Conservation (phyloP, 1,140 invertebrate genomes). For the Artemia franciscana region DNA sequence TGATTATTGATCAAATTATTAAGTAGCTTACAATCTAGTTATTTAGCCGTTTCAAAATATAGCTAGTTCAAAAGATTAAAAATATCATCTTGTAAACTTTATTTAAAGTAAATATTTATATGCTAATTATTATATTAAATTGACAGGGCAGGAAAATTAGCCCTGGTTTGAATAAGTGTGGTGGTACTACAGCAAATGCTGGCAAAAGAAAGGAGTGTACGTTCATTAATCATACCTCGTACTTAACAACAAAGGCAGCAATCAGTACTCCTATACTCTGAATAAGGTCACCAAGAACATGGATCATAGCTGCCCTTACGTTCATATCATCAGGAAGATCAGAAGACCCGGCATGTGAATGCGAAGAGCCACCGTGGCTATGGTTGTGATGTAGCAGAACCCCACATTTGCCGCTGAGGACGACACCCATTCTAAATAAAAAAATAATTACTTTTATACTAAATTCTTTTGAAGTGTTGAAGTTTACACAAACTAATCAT, state of each 20-base stretch:
- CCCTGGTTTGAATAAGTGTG: neutral
- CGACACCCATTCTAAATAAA: conserved; percentile 38
- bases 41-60: no score
- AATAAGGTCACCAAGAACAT: conserved; percentile 33
- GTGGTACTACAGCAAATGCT: neutral
- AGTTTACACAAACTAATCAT: no score
- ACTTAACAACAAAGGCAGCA: conserved; percentile 30
- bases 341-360: neutral
- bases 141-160: neutral
- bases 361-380: conserved; percentile 10
- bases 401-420: conserved; percentile 36
- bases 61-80: conserved; percentile 9
- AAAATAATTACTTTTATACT: no score
- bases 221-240: conserved; percentile 20
- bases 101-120: no score
- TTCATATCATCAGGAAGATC: conserved; percentile 17
- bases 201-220: no score
- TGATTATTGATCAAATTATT: no score
- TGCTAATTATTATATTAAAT: no score
- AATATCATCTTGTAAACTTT: conserved; percentile 5
- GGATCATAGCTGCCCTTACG: conserved; percentile 34
- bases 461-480: no score
- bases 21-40: no score
- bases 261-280: conserved; percentile 32
- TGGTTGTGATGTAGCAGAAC: conserved; percentile 14